A percentile compares a stretch with the other conserved stretches of the same genome.
Evolutionary conservation across 2,888 invertebrate species (phyloP).

Genomic region (Gastracanthus pulcherrimus): DNA sequence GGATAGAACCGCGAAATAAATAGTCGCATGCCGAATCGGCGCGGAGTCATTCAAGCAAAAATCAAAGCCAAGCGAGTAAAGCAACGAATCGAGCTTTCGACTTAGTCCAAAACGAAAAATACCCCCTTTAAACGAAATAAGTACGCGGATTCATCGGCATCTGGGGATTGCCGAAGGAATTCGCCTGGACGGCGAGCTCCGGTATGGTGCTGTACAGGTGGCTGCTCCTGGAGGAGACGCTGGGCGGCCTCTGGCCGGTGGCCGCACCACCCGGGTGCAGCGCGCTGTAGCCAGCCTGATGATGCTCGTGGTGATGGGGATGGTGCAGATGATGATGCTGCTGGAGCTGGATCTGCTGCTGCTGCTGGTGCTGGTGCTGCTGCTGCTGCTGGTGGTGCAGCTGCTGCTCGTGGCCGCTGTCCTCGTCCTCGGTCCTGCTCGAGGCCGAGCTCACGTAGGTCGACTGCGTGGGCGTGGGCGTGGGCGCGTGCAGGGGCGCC

Average conservation of each 20-base stretch:
- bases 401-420: constrained; percentile 81
- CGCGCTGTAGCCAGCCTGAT: constrained; percentile 77
- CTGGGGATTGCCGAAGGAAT: constrained; percentile 64
- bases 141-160: constrained; percentile 74
- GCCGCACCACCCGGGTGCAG: constrained; percentile 64
- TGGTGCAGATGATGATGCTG: constrained; percentile 79
- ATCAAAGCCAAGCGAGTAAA: neutral
- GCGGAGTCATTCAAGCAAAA: neutral
- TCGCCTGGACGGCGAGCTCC: constrained; percentile 70
- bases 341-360: constrained; percentile 81
- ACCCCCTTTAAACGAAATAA: constrained; percentile 76
- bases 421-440: constrained; percentile 83
- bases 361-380: constrained; percentile 79
- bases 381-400: constrained; percentile 79
- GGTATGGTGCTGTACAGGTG: constrained; percentile 76
- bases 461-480: constrained; percentile 83
- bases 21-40: neutral
- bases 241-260: constrained; percentile 69
- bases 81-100: constrained; percentile 11
- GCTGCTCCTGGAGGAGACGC: constrained; percentile 74
- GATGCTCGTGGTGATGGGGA: constrained; percentile 79
- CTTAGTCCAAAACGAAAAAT: no score
- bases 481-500: constrained; percentile 78
- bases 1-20: neutral
- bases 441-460: constrained; percentile 81